These are phyloP conservation scores for Crambe crambe DNA, from an alignment of 37 sponge, comb jelly and placozoan genomes.

Conservation along the genomic window DNA sequence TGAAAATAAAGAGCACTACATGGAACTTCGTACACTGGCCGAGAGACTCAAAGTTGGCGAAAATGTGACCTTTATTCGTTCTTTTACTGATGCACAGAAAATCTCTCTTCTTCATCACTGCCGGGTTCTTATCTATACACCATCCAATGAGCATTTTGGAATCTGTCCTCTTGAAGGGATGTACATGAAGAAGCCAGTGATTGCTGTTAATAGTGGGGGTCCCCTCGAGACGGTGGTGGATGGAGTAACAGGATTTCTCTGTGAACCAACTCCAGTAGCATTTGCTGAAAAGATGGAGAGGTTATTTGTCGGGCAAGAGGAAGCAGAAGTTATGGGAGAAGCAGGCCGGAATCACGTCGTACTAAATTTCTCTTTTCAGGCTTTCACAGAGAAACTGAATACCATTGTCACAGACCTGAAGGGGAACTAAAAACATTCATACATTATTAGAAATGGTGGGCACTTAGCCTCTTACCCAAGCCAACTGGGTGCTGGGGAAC, in stretches of 20 bases:
- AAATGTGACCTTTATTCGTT: constrained; percentile 83
- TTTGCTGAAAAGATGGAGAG: constrained; percentile 79
- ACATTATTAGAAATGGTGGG: too few species aligned
- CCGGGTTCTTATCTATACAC: constrained; percentile 90
- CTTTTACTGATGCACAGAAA: constrained; percentile 81
- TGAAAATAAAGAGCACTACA: constrained; percentile 91
- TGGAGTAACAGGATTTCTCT: constrained; percentile 85
- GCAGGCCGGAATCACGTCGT: constrained; percentile 62
- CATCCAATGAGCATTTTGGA: constrained; percentile 98
- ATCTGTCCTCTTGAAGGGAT: constrained; percentile 98
- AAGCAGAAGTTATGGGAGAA: constrained; percentile 52
- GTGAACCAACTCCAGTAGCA: constrained; percentile 68
- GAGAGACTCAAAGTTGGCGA: constrained; percentile 45
- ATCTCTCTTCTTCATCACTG: constrained; percentile 62
- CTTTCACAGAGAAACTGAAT: constrained; percentile 75
- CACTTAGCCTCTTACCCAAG: too few species aligned
- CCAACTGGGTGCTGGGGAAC: too few species aligned
- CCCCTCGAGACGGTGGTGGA: constrained; percentile 91
- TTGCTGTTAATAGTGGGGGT: constrained; percentile 96
- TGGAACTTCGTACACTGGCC: constrained; percentile 68
- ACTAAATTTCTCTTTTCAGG: constrained; percentile 83
- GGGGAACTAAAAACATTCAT: neutral
- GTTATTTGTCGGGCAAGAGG: constrained; percentile 27
- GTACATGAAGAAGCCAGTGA: constrained; percentile 92
- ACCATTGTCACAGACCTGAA: constrained; percentile 7